phyloP scores from a whole-genome alignment of 2,797 vertebrate species.

The Carcharodon carcharias region DNA sequence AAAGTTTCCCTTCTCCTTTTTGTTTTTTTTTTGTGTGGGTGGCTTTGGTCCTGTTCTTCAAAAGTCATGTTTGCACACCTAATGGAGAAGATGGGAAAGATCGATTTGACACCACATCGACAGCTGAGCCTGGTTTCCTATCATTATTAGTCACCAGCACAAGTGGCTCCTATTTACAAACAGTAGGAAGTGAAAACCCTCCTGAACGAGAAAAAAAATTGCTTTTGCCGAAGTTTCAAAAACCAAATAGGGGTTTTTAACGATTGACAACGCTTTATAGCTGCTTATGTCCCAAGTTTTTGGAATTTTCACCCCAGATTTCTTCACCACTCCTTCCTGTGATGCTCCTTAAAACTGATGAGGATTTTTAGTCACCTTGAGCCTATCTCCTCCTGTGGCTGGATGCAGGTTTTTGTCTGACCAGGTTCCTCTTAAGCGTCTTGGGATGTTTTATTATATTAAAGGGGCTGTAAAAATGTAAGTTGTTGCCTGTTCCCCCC shows the following conservation, averaged over 20 bases:
- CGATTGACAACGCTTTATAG: neutral
- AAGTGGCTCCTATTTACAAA: neutral
- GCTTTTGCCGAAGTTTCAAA: neutral
- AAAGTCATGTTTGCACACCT: neutral
- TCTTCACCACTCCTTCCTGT: too few relatives aligned
- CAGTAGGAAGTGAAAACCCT: neutral
- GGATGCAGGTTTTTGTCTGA: neutral
- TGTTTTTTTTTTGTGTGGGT: neutral
- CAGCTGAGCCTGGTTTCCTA: neutral
- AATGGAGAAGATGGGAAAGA: neutral
- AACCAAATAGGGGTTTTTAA: neutral
- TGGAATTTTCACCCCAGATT: neutral
- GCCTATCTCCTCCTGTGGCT: neutral
- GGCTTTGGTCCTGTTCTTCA: neutral
- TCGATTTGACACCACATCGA: neutral
- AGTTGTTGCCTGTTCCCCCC: neutral
- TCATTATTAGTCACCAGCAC: neutral
- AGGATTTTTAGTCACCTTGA: neutral
- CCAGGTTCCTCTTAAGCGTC: neutral
- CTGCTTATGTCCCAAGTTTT: neutral
- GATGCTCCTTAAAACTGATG: neutral
- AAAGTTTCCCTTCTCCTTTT: neutral
- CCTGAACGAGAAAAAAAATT: neutral
- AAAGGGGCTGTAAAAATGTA: neutral
- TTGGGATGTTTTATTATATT: neutral